Percentiles rank a stretch among this genome's conserved stretches.
Conservation (phyloP, 1,140 invertebrate genomes). For the Ceratina australensis region DNA sequence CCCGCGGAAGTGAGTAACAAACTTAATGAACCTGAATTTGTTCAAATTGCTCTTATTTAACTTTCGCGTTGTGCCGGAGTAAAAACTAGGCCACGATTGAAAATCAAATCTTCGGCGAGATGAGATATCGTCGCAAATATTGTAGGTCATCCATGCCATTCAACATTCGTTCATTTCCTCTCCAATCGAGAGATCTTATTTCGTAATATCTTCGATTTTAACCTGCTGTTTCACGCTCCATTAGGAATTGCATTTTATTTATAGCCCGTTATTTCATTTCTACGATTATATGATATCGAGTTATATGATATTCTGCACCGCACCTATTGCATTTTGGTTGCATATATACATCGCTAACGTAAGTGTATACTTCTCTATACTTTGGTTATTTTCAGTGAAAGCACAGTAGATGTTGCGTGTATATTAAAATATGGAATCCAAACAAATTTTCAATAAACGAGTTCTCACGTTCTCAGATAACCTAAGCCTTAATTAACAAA, state of each 20-base stretch:
- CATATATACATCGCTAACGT: too few relatives aligned
- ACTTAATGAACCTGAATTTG: neutral
- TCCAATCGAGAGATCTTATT: constrained; percentile 6
- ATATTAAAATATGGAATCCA: too few relatives aligned
- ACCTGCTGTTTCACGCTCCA: neutral
- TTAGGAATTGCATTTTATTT: neutral
- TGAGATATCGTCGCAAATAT: neutral
- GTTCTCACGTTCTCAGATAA: too few relatives aligned
- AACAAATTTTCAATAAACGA: too few relatives aligned
- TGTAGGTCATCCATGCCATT: constrained; percentile 1
- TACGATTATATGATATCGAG: too few relatives aligned
- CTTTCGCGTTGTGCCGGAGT: neutral
- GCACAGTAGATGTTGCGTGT: too few relatives aligned
- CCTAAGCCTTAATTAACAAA: too few relatives aligned
- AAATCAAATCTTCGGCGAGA: constrained; percentile 8
- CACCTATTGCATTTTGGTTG: too few relatives aligned
- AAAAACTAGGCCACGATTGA: constrained; percentile 1
- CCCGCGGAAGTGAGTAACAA: neutral
- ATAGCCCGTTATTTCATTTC: too few relatives aligned
- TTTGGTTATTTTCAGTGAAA: too few relatives aligned
- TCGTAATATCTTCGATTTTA: constrained; percentile 1
- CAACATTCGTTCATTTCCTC: neutral
- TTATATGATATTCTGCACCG: too few relatives aligned
- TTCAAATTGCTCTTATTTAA: neutral
- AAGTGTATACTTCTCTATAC: too few relatives aligned